Evolutionary conservation across 2,797 vertebrate genomes (phyloP).

Genomic region (Myotis daubentonii): DNA sequence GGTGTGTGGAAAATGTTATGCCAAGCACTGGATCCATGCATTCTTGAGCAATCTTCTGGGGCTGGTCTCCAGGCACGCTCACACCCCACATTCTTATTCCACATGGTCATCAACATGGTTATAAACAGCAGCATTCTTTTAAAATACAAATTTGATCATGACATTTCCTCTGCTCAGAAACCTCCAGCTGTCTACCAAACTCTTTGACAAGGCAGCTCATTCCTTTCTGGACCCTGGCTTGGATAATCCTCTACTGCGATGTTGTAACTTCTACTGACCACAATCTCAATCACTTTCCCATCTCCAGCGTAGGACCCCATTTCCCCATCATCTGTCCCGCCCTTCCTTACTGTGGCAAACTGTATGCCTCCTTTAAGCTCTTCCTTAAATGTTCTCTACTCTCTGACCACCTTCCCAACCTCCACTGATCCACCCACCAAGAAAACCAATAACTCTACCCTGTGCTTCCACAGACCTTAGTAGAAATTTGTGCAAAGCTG

Average conservation of each 20-base stretch:
- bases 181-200: too few species aligned
- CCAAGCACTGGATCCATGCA: background rate
- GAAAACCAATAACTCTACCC: background rate
- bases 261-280: background rate
- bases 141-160: background rate
- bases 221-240: too few species aligned
- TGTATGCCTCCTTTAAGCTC: background rate
- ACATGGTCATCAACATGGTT: fast-evolving
- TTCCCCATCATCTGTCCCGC: background rate
- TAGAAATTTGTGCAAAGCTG: too few species aligned
- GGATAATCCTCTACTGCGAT: too few species aligned
- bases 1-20: background rate
- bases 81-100: fast-evolving
- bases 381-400: background rate
- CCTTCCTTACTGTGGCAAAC: background rate
- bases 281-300: background rate
- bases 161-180: too few species aligned
- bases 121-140: fast-evolving
- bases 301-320: background rate
- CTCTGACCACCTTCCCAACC: background rate
- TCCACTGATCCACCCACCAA: background rate
- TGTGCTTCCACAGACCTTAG: background rate
- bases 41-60: background rate
- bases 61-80: background rate
- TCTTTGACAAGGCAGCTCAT: too few species aligned